These are phyloP conservation scores for Arothron firmamentum DNA, from an alignment of 2,113 vertebrate species.

Conservation along the genomic window DNA sequence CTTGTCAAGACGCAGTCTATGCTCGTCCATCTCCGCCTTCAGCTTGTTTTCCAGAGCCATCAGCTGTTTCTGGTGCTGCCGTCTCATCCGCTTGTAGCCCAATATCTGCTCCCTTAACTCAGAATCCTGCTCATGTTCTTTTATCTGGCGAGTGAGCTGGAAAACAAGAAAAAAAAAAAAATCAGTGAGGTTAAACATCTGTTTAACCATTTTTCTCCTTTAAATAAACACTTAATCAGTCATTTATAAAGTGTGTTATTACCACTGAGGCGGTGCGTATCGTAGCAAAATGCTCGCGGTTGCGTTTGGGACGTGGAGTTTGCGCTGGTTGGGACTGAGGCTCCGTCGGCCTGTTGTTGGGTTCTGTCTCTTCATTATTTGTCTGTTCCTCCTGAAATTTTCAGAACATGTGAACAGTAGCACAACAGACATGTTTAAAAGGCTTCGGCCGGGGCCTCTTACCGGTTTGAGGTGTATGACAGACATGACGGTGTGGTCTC, in stretches of 20 bases:
- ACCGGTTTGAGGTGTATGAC: constrained; percentile 95
- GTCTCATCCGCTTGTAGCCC: constrained; percentile 96
- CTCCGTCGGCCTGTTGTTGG: constrained; percentile 80
- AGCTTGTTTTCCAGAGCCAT: constrained; percentile 98
- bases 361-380: constrained; percentile 83
- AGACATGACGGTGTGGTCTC: constrained; percentile 97
- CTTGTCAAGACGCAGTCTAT: constrained; percentile 95
- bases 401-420: background rate
- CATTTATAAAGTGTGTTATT: constrained; percentile 31
- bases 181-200: background rate
- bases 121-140: constrained; percentile 97
- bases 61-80: constrained; percentile 97
- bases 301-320: constrained; percentile 89
- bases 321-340: constrained; percentile 85
- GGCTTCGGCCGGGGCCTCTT: constrained; percentile 37
- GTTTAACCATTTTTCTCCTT: too few relatives aligned
- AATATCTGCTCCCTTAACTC: constrained; percentile 97
- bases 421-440: background rate
- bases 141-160: constrained; percentile 97
- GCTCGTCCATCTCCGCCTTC: constrained; percentile 97
- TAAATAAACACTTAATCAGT: too few relatives aligned
- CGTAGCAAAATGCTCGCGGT: constrained; percentile 97
- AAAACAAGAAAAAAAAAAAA: background rate
- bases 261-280: constrained; percentile 97
- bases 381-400: constrained; percentile 83